Evolutionary conservation across 1,140 invertebrate species (phyloP).

Genomic region (Tetramorium simillimum): DNA sequence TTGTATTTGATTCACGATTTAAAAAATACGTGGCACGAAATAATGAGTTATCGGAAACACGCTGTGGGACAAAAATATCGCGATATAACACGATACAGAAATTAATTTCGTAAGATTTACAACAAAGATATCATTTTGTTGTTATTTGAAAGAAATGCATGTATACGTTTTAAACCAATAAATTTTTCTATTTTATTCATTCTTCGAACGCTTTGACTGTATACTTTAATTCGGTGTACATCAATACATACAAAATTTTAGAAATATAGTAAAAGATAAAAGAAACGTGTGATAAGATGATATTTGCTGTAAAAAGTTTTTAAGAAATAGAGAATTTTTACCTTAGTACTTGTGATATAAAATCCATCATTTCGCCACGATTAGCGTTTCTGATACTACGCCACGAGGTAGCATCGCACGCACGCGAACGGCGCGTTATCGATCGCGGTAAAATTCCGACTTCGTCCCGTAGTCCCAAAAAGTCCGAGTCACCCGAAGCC

Average conservation of each 20-base stretch:
- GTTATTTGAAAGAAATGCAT: background rate
- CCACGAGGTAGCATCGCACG: conserved; percentile 15
- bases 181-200: background rate
- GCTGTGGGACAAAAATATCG: background rate
- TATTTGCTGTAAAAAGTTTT: background rate
- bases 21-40: conserved; percentile 17
- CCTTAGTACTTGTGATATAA: background rate
- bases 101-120: conserved; percentile 21
- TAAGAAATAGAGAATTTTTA: background rate
- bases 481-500: conserved; percentile 54
- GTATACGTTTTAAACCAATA: background rate
- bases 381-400: background rate
- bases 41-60: conserved; percentile 40
- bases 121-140: background rate
- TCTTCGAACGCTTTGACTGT: background rate
- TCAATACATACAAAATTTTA: background rate
- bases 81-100: background rate
- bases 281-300: background rate
- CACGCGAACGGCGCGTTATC: conserved; percentile 24
- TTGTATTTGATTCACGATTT: conserved; percentile 37
- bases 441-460: conserved; percentile 48
- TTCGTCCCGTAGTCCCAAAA: conserved; percentile 36
- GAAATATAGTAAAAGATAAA: background rate
- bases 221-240: background rate
- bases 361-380: background rate